Conservation (phyloP, 2,888 invertebrate species). For the Cephus pulcher region DNA sequence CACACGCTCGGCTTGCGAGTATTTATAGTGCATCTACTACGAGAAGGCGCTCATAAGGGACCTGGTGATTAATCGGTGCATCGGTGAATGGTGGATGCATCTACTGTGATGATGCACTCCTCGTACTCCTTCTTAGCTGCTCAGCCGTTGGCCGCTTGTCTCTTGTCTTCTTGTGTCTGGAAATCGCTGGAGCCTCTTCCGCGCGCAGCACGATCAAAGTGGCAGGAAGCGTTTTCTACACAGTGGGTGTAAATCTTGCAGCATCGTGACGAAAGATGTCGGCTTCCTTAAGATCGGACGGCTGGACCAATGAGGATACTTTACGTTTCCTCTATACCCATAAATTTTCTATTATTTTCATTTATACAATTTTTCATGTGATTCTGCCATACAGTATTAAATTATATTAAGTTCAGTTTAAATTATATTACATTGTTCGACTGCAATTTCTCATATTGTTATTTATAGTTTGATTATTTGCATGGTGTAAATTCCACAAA, state of each 20-base stretch:
- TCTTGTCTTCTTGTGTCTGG: not conserved
- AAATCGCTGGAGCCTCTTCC: not conserved
- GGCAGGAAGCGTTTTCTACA: not conserved
- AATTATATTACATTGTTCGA: too few species aligned
- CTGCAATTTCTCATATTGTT: too few species aligned
- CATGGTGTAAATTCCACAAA: too few species aligned
- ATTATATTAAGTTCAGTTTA: too few species aligned
- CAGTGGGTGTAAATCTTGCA: not conserved
- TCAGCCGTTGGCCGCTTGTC: not conserved
- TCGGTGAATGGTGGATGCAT: not conserved
- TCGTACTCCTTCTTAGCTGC: not conserved
- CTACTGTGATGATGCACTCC: not conserved
- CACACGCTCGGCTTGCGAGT: constrained; percentile 4
- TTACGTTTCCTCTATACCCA: not conserved
- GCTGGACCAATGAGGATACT: not conserved
- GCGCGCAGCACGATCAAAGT: constrained; percentile 7
- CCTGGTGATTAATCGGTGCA: constrained; percentile 3
- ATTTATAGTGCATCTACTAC: constrained; percentile 8
- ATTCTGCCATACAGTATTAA: too few species aligned
- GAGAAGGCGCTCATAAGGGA: constrained; percentile 3
- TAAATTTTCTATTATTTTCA: not conserved
- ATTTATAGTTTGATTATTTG: too few species aligned
- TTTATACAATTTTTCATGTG: too few species aligned
- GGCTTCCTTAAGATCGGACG: not conserved
- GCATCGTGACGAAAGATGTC: not conserved